Evolutionary conservation across 2,797 vertebrate species (phyloP).

Genomic region (Brotula barbata): DNA sequence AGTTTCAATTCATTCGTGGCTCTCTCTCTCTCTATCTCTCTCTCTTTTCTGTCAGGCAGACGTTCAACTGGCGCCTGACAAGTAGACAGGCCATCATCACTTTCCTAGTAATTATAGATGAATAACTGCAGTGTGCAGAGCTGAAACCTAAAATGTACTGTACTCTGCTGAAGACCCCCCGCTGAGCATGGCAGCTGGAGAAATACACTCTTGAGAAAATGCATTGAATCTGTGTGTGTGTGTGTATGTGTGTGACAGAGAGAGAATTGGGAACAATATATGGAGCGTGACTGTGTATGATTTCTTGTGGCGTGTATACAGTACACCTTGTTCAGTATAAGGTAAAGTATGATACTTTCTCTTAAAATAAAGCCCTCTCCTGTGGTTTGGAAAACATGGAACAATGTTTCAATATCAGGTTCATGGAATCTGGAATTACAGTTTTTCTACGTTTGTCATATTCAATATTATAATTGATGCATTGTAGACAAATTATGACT

Average conservation of each 20-base stretch:
- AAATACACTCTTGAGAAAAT: conserved; percentile 1
- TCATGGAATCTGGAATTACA: no score
- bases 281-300: not conserved
- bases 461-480: no score
- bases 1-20: conserved; percentile 46
- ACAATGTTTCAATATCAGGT: no score
- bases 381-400: no score
- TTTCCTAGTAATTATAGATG: conserved; percentile 47
- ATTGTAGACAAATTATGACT: no score
- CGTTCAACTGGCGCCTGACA: conserved; percentile 30
- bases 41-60: conserved; percentile 25
- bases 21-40: conserved; percentile 11
- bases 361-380: no score
- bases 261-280: not conserved
- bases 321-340: no score
- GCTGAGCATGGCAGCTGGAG: conserved; percentile 22
- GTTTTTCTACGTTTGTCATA: no score
- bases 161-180: conserved; percentile 30
- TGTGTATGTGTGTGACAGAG: not conserved
- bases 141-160: conserved; percentile 42
- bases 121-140: conserved; percentile 43
- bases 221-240: not conserved
- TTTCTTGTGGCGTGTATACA: no score
- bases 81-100: conserved; percentile 51
- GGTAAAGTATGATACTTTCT: no score